Base-by-base conservation (phyloP, 2,797 vertebrate genomes). In the Alcedo quadribrachys region DNA sequence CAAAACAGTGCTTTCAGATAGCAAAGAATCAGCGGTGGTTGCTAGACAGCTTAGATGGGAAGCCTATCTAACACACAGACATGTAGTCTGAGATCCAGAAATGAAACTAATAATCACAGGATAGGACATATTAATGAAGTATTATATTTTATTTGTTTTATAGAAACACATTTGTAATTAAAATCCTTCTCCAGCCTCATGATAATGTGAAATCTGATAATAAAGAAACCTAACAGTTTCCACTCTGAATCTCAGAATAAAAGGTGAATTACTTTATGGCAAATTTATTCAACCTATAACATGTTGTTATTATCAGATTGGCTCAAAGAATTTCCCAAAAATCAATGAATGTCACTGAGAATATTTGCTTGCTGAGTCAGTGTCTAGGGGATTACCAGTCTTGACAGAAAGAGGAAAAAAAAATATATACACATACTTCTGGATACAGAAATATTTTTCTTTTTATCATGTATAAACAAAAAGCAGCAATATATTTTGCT, bases 391-490 rank as follows among this genome's bases (percentile, higher is more conserved):
- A 96, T 94, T 92, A 93, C 62, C 75, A 93, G 24, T 11, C 24
- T 75, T 96, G 84, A 93, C 68, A 87, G 66, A 93, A 70, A 74
- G 15, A 69, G 8, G 69, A 80, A 94, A 66, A 95, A 94, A 95
- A 94, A 55, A 21, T 75, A 69, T 75, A 67, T n/a, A 53, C 33
- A 81, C 42, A 85, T 32, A 87, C 28, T 90, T 84, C 79, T 89
- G 43, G 60, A 37, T 76, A 60, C 22, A 96, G 42, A 94, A 95
- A 88, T 95, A 0, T 89, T 95, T 82, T 87, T 71, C 35, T 86
- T 92, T 96, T 93, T 92, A 95, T 91, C 78, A 92, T 70, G 58
- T 94, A 92, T 92, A 95, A 97, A 97, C 85, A 85, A 92, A 95
- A 96, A 94, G 15, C 51, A 88, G 37, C 70, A 80, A 69, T 83